Evolutionary conservation across 2,797 vertebrate genomes (phyloP), one percentile per base, ranked within the genome.

Genomic region (Chloroceryle amazona): DNA sequence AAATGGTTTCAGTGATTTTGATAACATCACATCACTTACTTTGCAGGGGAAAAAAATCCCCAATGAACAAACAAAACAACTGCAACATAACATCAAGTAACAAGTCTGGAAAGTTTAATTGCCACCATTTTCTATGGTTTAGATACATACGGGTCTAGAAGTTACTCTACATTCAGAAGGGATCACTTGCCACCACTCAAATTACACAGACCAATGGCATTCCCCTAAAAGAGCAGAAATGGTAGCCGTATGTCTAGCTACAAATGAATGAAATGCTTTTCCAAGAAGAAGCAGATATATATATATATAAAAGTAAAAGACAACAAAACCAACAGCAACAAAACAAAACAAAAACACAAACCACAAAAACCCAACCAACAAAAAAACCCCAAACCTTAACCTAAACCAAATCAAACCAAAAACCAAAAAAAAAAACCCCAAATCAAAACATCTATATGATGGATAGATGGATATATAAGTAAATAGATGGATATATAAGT

Each of bases 121-220:
- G 20, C 21, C 44, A 46, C 29, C 14, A 57, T 66, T 88, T 86
- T 51, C 42, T 55, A 9, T 5, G 3, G 11, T 31, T 86, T 63
- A 74, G 42, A 15, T 20, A 33, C 3, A 15, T 25, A 16, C 0
- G 2, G 25, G 6, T 6, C 4, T 31, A 22, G 28, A 79, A 76
- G 22, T 29, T 61, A 22, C 9, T 21, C 15, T n/a, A 31, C 11
- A 17, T 66, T 62, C 42, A 57, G 37, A 88, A 79, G 15, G 19
- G 22, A 75, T 44, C 9, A 20, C 18, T 49, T 75, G 33, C 18
- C 8, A 41, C 8, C 10, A 31, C 11, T n/a, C 51, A 54, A 71
- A 76, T 81, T 28, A 51, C 11, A n/a, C 11, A 87, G 15, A 33
- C 9, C 6, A 46, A 8, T 23, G 37, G 9, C 11, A 28, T 62